phyloP scores from a whole-genome alignment of 2,113 vertebrate species.

The Dromiciops gliroides region DNA sequence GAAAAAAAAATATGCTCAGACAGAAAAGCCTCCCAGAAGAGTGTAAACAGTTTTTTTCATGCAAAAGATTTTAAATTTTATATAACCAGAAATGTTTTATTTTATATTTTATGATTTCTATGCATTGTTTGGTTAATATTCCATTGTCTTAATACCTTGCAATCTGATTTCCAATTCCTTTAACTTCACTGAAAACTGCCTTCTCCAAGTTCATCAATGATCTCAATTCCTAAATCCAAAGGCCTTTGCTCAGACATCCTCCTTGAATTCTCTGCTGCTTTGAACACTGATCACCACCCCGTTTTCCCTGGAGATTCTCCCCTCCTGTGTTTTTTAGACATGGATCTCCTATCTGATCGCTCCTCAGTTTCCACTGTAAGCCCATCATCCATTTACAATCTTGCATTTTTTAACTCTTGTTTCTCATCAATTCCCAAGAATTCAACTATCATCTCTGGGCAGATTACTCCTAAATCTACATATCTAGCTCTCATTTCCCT shows the following conservation, averaged over 20 bases:
- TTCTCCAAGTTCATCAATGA: neutral
- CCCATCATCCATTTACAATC: neutral
- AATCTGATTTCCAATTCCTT: neutral
- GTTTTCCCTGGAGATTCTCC: neutral
- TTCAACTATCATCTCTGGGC: neutral
- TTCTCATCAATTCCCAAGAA: neutral
- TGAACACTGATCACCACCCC: neutral
- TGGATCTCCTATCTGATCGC: neutral
- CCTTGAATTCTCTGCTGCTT: neutral
- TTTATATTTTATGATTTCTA: neutral
- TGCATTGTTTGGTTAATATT: neutral
- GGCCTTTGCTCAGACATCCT: neutral
- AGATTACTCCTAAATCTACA: neutral
- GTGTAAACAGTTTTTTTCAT: neutral
- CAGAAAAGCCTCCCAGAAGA: no score
- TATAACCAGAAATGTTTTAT: neutral
- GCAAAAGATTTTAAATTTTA: neutral
- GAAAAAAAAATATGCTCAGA: no score
- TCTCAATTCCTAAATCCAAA: neutral
- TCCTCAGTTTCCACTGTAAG: neutral
- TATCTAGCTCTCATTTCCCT: neutral
- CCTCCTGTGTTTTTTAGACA: neutral
- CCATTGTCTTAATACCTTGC: neutral
- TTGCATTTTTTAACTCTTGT: no score
- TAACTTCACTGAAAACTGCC: neutral